phyloP scores from a whole-genome alignment of 64 coral and sea anemone species.

The Montipora efflorescens region DNA sequence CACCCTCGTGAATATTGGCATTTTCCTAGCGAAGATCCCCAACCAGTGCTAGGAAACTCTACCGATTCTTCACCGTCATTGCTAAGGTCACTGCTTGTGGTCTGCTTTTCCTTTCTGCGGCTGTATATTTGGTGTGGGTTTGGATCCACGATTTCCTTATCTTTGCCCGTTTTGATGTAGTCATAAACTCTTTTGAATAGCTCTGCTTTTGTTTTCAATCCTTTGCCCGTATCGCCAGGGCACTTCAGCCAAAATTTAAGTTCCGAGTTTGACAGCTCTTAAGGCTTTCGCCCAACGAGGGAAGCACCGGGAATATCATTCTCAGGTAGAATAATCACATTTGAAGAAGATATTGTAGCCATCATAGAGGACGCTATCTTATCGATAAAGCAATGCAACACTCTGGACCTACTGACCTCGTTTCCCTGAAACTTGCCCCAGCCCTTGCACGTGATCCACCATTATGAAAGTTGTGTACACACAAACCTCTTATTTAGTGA shows the following conservation, averaged over 20 bases:
- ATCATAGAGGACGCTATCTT: constrained; percentile 9
- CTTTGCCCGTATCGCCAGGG: constrained; percentile 52
- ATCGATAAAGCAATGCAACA: not conserved
- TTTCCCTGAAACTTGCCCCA: constrained; percentile 13
- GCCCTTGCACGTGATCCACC: not conserved
- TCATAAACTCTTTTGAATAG: constrained; percentile 57
- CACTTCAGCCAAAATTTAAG: constrained; percentile 64
- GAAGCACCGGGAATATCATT: constrained; percentile 59
- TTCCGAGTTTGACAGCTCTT: constrained; percentile 44
- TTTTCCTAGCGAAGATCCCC: constrained; percentile 51
- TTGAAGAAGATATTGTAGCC: not conserved
- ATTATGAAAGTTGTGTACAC: constrained; percentile 21
- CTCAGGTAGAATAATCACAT: not conserved
- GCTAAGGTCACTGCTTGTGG: not conserved
- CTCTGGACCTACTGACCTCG: constrained; percentile 54
- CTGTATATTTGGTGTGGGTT: constrained; percentile 55
- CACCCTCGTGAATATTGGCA: constrained; percentile 47
- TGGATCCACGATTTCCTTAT: constrained; percentile 45
- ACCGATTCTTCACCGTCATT: not conserved
- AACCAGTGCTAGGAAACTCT: constrained; percentile 44
- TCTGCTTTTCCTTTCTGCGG: constrained; percentile 36
- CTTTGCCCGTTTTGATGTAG: constrained; percentile 57
- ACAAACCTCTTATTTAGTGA: too few relatives aligned
- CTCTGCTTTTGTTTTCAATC: constrained; percentile 73
- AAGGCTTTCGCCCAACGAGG: constrained; percentile 51